These are phyloP conservation scores for Quadroppia sp. DNA, from an alignment of 2,888 invertebrate genomes.

Conservation along the genomic window DNA sequence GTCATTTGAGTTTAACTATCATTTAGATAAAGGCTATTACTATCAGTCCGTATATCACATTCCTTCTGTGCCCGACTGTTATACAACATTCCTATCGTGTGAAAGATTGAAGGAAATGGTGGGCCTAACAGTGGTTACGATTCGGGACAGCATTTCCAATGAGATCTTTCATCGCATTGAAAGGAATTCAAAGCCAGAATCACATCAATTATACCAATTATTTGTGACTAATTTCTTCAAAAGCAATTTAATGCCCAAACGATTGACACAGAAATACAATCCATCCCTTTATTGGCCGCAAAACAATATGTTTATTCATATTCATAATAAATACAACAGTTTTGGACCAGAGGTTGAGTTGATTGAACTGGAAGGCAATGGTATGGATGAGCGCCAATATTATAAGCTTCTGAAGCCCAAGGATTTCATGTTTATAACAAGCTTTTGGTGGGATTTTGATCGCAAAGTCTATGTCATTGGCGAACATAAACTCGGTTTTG, in stretches of 20 bases:
- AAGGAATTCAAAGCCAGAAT: neutral
- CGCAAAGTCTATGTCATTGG: neutral
- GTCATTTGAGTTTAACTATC: neutral
- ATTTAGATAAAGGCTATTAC: neutral
- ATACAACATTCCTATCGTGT: neutral
- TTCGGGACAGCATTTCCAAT: no score
- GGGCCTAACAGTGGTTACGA: neutral
- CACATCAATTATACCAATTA: neutral
- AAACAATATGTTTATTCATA: slow-evolving; percentile 1
- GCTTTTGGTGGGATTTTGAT: slow-evolving; percentile 15
- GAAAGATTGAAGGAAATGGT: neutral
- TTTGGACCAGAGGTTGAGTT: neutral
- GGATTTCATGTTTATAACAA: slow-evolving; percentile 3
- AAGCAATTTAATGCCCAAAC: slow-evolving; percentile 4
- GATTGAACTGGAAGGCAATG: neutral
- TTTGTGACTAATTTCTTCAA: neutral
- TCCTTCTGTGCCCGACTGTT: slow-evolving; percentile 10
- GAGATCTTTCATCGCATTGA: no score
- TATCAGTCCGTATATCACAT: slow-evolving; percentile 21
- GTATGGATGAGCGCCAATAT: neutral
- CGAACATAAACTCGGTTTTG: neutral
- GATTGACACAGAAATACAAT: slow-evolving; percentile 16
- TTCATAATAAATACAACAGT: neutral
- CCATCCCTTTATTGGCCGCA: slow-evolving; percentile 4
- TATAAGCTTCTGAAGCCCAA: neutral